Base-by-base conservation (phyloP, 2,113 vertebrate genomes). In the Notarius lentiginosus region DNA sequence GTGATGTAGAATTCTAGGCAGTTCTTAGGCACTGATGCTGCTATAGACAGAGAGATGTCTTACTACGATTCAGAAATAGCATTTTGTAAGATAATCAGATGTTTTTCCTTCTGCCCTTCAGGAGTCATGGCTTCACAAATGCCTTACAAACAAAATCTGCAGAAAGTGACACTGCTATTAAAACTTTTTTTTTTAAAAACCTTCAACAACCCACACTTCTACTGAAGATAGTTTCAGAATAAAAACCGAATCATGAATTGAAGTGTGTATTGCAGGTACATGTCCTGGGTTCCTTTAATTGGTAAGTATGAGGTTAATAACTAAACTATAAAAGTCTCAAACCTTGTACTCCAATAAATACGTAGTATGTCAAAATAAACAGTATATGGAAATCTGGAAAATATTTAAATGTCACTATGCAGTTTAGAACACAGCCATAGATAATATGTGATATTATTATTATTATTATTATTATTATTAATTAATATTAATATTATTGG, bases 41-140 rank as follows among this genome's bases (percentile, higher is more conserved):
- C 73, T n/a, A 24, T 65, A 58, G 34, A 79, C 20, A 10, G 17
- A 22, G 22, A 30, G 5, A 77, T 24, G 72, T 77, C 34, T 18
- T 51, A 7, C 14, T 76, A 77, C 47, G 41, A 79, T 22, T 65
- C 72, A n/a, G 72, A 85, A 61, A 18, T 75, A 51, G 20, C 34
- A 2, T 82, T 82, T n/a, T 81, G 10, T 41, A 61, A 75, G 22
- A 27, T 58, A 61, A 84, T 84, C 53, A 73, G 53, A 55, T 84
- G 65, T 7, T 84, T 83, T 72, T 34, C 66, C 27, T 68, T 51
- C 65, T 84, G 82, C 65, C 65, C 82, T 61, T 60, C 20, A 79
- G 58, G 56, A 63, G 72, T 61, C 17, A 85, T 5, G 10, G 68
- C 12, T 77, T 76, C 6, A 77, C 41, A 77, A 61, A 65, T 34